Evolutionary conservation across 1,140 invertebrate genomes (phyloP).

Genomic region (Argopecten irradians): DNA sequence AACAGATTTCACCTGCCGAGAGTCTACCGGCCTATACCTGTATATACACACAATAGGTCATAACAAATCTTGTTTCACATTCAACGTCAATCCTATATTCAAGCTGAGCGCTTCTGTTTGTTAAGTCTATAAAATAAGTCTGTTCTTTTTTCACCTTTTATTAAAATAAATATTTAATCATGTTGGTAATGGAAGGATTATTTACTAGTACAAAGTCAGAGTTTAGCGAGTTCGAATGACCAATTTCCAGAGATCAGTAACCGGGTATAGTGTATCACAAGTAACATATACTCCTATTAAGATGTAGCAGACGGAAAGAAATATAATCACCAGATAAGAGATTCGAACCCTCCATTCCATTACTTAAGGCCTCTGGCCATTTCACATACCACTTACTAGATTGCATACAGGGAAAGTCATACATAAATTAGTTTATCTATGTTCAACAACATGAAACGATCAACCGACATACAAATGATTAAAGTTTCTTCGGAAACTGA

Average conservation of each 20-base stretch:
- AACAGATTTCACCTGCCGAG: not conserved
- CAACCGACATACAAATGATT: too few species aligned
- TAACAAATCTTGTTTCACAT: not conserved
- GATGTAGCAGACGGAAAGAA: too few species aligned
- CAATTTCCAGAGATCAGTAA: not conserved
- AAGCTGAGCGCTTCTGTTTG: not conserved
- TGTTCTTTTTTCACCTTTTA: not conserved
- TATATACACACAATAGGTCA: not conserved
- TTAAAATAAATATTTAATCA: constrained; percentile 1
- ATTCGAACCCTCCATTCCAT: too few species aligned
- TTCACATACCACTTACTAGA: too few species aligned
- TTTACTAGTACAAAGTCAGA: not conserved
- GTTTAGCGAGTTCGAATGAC: not conserved
- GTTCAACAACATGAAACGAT: too few species aligned
- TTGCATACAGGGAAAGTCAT: too few species aligned
- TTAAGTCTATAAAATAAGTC: not conserved
- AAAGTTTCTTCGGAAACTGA: too few species aligned
- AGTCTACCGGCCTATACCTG: not conserved
- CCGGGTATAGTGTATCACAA: too few species aligned
- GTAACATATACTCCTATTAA: too few species aligned
- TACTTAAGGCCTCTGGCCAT: too few species aligned
- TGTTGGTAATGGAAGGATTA: not conserved
- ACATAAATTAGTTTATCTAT: too few species aligned
- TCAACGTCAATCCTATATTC: not conserved
- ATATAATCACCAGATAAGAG: too few species aligned